Conservation (phyloP, 1,140 invertebrate species). For the Cydia fagiglandana region DNA sequence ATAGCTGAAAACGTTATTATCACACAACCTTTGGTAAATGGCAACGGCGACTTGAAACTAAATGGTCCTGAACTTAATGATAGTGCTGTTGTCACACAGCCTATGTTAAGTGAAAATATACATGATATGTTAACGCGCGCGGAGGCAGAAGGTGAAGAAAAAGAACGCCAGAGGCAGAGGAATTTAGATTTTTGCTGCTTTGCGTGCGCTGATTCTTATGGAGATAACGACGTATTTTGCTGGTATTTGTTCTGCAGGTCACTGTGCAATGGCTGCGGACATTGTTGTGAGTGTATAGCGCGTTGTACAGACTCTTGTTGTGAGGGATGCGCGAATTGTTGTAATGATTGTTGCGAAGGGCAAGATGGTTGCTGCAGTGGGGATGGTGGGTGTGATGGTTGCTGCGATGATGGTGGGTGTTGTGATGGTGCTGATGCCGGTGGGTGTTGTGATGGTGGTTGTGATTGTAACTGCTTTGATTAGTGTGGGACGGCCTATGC, state of each 20-base stretch:
- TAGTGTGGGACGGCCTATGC: neutral
- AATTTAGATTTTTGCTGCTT: neutral
- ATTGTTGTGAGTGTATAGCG: neutral
- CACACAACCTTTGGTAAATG: neutral
- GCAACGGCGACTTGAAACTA: neutral
- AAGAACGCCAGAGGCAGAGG: neutral
- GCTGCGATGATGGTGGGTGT: neutral
- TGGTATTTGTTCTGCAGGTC: slow-evolving; percentile 23
- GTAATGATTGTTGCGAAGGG: slow-evolving; percentile 28
- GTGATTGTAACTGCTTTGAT: slow-evolving; percentile 32
- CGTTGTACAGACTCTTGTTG: slow-evolving; percentile 37
- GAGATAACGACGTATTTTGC: neutral
- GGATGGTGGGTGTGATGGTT: neutral
- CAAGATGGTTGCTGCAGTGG: neutral
- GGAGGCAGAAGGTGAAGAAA: neutral
- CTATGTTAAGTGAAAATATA: neutral
- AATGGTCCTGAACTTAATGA: neutral
- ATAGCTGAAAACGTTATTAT: neutral
- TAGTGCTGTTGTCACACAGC: neutral
- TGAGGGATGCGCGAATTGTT: slow-evolving; percentile 35
- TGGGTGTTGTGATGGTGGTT: slow-evolving; percentile 30
- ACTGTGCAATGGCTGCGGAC: neutral
- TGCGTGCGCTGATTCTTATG: neutral
- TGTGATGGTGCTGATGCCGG: slow-evolving; percentile 21
- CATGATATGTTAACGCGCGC: neutral